A percentile compares a stretch with the other conserved stretches of the same genome.
Conservation (phyloP, 2,888 invertebrate species). For the Scaptodrosophila latifasciaeformis region DNA sequence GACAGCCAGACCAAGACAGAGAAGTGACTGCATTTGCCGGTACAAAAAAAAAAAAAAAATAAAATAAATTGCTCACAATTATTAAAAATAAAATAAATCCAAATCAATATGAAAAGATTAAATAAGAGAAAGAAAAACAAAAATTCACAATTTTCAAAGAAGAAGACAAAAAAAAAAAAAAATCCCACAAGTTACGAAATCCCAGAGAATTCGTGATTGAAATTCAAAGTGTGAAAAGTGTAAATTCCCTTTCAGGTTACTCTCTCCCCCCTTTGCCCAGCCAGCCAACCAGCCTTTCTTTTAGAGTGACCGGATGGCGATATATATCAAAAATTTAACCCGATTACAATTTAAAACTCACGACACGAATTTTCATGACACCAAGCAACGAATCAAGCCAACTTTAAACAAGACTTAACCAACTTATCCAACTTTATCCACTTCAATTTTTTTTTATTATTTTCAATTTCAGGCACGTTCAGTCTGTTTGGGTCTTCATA, state of each 20-base stretch:
- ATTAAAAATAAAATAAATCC: background rate
- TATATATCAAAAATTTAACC: constrained; percentile 31
- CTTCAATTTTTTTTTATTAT: no score
- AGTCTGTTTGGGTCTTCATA: no score
- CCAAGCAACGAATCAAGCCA: no score
- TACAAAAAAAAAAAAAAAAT: background rate
- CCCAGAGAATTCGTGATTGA: constrained; percentile 38
- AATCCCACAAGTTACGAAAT: constrained; percentile 45
- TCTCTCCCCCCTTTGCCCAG: constrained; percentile 8
- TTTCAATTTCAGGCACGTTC: constrained; percentile 32
- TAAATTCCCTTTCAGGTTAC: background rate
- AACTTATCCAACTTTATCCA: no score
- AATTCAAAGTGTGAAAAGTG: constrained; percentile 45
- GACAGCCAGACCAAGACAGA: background rate
- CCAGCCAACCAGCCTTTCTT: no score
- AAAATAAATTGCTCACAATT: background rate
- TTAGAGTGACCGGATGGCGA: no score
- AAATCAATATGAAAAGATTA: background rate
- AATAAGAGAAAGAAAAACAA: background rate
- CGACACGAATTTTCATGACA: constrained; percentile 31
- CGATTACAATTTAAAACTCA: constrained; percentile 33
- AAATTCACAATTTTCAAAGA: constrained; percentile 30
- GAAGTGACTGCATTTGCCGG: background rate
- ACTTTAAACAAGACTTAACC: no score
- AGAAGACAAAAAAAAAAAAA: background rate